Base-by-base conservation (phyloP, 2,113 vertebrate genomes). In the Pteruthius melanotis region DNA sequence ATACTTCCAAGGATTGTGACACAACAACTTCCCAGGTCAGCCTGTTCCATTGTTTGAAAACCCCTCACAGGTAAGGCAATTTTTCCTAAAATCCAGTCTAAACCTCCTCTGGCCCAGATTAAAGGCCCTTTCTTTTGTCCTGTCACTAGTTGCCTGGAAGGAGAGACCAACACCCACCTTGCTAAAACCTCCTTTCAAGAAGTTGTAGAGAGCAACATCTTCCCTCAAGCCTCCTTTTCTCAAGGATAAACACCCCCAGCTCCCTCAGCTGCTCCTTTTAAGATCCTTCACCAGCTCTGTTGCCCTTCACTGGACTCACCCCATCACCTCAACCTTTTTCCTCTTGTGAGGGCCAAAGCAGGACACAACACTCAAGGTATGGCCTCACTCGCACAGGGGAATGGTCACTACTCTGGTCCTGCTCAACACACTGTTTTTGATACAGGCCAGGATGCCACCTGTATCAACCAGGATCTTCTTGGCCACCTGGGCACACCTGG, bases 51-150 rank as follows among this genome's bases (percentile, higher is more conserved):
- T 16, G 24, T 15, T 33, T 60, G 9, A 45, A 5, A 65, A n/a
- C 1, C 0, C 6, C 31, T 44, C 13, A 3, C 26, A 59, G 4
- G 17, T n/a, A 22, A 47, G 44, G 5, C 71, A 37, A 0, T 56
- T n/a, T 56, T 60, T 87, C 49, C 11, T 60, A 22, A 75, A n/a
- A 31, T 28, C 15, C 15, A 54, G 2, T 9, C 11, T 42, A 53
- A 79, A 37, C 6, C 7, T 87, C 7, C n/a, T 11, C 10, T 66
- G 9, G 11, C 3, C 3, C 23, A 56, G 2, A 26, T 31, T 75
- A 22, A 44, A 83, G 22, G 11, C 7, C 13, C 1, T 49, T 74
- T 12, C 7, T 54, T 14, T 91, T 20, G 3, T 37, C 9, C 4
- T 72, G 10, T 49, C 8, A 2, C 24, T n/a, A 11, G 12, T 10